phyloP scores from a whole-genome alignment of 2,888 invertebrate species.

The Microdon myrmicae region DNA sequence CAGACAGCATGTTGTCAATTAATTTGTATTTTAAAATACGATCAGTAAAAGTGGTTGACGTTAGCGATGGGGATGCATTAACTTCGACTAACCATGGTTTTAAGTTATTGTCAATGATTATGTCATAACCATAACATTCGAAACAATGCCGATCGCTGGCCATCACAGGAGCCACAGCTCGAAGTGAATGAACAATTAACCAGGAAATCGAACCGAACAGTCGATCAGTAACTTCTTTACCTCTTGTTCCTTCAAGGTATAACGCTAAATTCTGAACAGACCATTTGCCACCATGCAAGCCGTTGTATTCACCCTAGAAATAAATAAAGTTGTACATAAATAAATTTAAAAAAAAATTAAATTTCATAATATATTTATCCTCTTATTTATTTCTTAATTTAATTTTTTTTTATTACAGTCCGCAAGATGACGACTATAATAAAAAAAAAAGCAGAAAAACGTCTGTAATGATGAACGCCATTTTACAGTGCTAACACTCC shows the following conservation, averaged over 20 bases:
- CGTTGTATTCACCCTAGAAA: slow-evolving; percentile 88
- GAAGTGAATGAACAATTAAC: slow-evolving; percentile 91
- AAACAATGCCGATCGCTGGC: slow-evolving; percentile 86
- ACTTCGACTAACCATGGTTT: slow-evolving; percentile 95
- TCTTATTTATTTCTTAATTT: neutral
- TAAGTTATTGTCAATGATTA: slow-evolving; percentile 92
- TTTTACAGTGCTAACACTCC: too few species aligned
- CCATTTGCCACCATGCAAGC: slow-evolving; percentile 93
- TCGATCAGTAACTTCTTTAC: slow-evolving; percentile 87
- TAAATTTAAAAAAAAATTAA: neutral
- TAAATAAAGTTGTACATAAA: neutral
- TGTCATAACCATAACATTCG: slow-evolving; percentile 90
- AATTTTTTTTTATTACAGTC: too few species aligned
- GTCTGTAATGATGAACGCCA: too few species aligned
- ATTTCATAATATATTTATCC: neutral
- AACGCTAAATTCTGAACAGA: slow-evolving; percentile 90
- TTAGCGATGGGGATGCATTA: slow-evolving; percentile 95
- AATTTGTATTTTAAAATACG: slow-evolving; percentile 92
- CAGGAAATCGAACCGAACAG: slow-evolving; percentile 89
- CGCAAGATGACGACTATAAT: too few species aligned
- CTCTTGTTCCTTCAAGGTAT: slow-evolving; percentile 90
- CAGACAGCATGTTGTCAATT: slow-evolving; percentile 90
- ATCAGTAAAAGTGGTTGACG: slow-evolving; percentile 94
- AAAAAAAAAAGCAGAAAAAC: neutral
- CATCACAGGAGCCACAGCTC: slow-evolving; percentile 92